Conservation (phyloP, 2,113 vertebrate species). For the Typhlomys cinereus region DNA sequence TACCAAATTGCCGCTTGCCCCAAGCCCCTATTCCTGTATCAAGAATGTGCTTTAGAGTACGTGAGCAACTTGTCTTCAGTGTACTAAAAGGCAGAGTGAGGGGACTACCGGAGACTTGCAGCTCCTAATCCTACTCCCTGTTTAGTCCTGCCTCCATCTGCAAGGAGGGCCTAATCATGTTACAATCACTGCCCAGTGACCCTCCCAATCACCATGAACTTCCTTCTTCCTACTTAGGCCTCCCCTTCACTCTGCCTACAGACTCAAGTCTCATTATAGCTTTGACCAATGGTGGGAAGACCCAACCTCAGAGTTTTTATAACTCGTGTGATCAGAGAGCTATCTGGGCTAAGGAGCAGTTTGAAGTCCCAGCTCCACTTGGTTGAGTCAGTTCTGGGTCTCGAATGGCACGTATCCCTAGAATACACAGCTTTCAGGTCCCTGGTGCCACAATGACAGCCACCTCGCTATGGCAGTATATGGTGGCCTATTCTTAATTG, state of each 20-base stretch:
- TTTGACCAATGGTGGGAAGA: slow-evolving; percentile 54
- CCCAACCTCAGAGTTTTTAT: slow-evolving; percentile 76
- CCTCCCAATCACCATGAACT: background rate
- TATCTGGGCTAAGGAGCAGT: slow-evolving; percentile 51
- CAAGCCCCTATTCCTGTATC: slow-evolving; percentile 55
- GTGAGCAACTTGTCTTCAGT: slow-evolving; percentile 72
- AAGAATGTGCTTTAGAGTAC: slow-evolving; percentile 82
- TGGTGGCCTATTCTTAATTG: slow-evolving; percentile 38
- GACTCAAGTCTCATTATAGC: slow-evolving; percentile 60
- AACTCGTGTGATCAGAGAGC: background rate
- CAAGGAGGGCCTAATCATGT: slow-evolving; percentile 66
- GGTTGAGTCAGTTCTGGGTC: background rate
- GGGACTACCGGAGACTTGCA: slow-evolving; percentile 12
- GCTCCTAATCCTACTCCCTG: slow-evolving; percentile 1
- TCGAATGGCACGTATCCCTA: background rate
- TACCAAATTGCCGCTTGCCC: slow-evolving; percentile 80
- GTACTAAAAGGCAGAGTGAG: slow-evolving; percentile 70
- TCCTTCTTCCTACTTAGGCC: background rate
- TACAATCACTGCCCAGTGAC: slow-evolving; percentile 50
- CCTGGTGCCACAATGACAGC: background rate
- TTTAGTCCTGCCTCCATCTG: background rate
- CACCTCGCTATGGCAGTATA: slow-evolving; percentile 31
- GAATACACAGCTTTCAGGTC: background rate
- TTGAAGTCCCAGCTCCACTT: background rate
- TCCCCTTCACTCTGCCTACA: slow-evolving; percentile 61